phyloP scores from a whole-genome alignment of 2,113 vertebrate genomes.

The Patagioenas fasciata region DNA sequence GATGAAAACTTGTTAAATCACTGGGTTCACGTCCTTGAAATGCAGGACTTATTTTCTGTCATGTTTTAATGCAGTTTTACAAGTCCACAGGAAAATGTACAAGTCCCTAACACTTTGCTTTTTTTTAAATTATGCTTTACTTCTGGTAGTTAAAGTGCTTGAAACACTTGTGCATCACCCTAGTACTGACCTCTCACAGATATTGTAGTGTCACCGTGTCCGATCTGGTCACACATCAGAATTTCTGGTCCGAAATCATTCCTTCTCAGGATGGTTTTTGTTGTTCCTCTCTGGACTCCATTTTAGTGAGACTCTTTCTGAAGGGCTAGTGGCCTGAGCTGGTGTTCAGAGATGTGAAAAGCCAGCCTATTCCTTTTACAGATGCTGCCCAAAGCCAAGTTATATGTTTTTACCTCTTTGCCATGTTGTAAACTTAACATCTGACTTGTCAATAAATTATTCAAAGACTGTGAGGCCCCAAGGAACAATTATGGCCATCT shows the following conservation, averaged over 20 bases:
- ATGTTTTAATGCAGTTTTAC: neutral
- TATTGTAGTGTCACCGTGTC: neutral
- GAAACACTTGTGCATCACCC: neutral
- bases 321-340: neutral
- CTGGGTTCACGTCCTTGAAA: neutral
- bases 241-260: neutral
- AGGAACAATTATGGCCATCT: neutral
- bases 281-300: neutral
- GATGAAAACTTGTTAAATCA: neutral
- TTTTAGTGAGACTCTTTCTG: neutral
- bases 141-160: neutral
- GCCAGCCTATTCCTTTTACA: neutral
- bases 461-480: neutral
- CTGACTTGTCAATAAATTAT: neutral
- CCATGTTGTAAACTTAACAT: neutral
- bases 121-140: neutral
- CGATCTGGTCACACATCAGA: neutral
- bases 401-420: neutral
- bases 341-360: neutral
- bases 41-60: neutral
- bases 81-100: neutral
- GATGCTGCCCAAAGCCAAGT: neutral
- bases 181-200: neutral
- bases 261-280: neutral
- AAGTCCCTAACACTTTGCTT: neutral